Evolutionary conservation across 2,797 vertebrate genomes (phyloP), one percentile per base, ranked within the genome.

Genomic region (Catamblyrhynchus diadema): DNA sequence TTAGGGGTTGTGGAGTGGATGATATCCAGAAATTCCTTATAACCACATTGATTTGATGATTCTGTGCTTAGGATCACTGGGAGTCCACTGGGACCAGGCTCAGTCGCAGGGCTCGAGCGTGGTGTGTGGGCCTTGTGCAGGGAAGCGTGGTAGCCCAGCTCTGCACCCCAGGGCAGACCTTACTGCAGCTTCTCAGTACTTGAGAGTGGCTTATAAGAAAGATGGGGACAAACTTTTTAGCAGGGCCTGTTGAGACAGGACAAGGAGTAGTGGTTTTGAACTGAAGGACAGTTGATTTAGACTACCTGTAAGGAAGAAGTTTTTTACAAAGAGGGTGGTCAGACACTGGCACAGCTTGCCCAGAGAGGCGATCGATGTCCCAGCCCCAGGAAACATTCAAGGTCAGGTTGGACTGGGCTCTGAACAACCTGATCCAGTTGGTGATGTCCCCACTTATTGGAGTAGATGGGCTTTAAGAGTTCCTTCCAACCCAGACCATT

Each of bases 101-200:
- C 10, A 7, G 37, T 71, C 28, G 14, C 13, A 13, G 28, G n/a
- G 30, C 30, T 57, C 7, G 57, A 44, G n/a, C 0, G 0, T 42
- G 41, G 19, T 47, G 7, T 61, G 25, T 20, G 10, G 20, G 6
- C 20, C 22, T 48, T 41, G 41, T 54, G 54, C 61, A 37, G 32
- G n/a, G 32, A 17, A n/a, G 13, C 0, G 0, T 21, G 54, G 30
- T 20, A n/a, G 41, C 35, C 22, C 22, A 0, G 0, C 54, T 54
- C 32, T 74, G 33, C 61, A 5, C 54, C 27, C 33, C 53, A 47
- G 61, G 21, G 19, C 30, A 67, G 47, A 41, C 41, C 27, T 48
- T 24, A 4, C 16, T 81, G 71, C 57, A 70, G 57, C 64, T 42
- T 39, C 45, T 51, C 37, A 5, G 42, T 10, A 15, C 41, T 57